Conservation (phyloP, 2,797 vertebrate genomes). For the Mustela erminea region DNA sequence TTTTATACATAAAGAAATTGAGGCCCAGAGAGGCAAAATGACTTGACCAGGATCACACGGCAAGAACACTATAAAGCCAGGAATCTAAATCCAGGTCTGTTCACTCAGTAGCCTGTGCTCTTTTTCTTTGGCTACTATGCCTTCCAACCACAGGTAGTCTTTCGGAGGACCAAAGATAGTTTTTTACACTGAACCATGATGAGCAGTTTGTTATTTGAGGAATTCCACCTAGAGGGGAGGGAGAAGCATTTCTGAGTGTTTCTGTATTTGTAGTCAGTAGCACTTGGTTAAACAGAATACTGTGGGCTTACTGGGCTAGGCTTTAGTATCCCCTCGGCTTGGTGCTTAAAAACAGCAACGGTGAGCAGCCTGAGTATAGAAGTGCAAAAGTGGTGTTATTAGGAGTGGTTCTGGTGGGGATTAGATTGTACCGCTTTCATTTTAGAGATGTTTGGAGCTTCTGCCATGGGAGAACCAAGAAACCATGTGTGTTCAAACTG, state of each 20-base stretch:
- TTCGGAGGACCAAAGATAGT: constrained; percentile 47
- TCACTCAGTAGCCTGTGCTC: not conserved
- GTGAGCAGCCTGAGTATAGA: not conserved
- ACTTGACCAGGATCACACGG: constrained; percentile 11
- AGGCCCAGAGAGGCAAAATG: constrained; percentile 2
- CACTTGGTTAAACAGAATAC: not conserved
- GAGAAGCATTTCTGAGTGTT: constrained; percentile 36
- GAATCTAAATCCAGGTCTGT: constrained; percentile 38
- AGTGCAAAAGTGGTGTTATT: not conserved
- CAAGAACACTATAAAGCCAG: constrained; percentile 28
- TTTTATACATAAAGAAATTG: constrained; percentile 62
- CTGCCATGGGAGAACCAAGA: constrained; percentile 28
- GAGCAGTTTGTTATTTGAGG: constrained; percentile 39
- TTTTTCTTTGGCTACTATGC: not conserved
- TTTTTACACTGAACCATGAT: not conserved
- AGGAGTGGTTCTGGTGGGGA: not conserved
- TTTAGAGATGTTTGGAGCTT: constrained; percentile 47
- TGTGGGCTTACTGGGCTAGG: not conserved
- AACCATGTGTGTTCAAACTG: constrained; percentile 36
- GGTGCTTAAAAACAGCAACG: constrained; percentile 43
- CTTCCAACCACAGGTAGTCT: not conserved
- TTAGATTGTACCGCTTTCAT: not conserved
- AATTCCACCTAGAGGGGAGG: not conserved
- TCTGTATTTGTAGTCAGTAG: constrained; percentile 14
- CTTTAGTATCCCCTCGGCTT: not conserved